Evolutionary conservation across 1,140 invertebrate species (phyloP), one percentile per base, ranked within the genome.

Genomic region (Pogonognathellus flavescens): DNA sequence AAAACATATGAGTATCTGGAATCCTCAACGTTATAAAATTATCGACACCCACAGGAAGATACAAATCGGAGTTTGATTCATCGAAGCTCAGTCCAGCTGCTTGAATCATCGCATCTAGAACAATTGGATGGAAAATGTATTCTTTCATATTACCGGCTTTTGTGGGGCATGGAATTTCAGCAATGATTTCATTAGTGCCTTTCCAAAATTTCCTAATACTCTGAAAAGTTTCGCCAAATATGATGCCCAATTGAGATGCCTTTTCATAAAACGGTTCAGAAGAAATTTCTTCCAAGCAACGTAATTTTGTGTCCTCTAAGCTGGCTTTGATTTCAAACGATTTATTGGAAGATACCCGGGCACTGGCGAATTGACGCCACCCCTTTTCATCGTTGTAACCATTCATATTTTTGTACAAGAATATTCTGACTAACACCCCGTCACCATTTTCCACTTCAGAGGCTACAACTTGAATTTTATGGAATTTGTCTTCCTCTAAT

Each of bases 121-220:
- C 25, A 72, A 85, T 50, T 10, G 86, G 86, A 83, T 87, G 86
- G 25, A 59, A 62, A 60, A 87, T 80, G 22, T 85, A 87, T 13
- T 72, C 57, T 57, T n/a, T 57, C n/a, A 13, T 57, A 14, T n/a
- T n/a, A 20, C 14, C 49, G 2, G 25, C 50, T 8, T 60, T 18
- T 59, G 9, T 1, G 4, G 59, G 81, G 9, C 2, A 60, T 10
- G 22, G 9, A 25, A 82, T 50, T 41, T 82, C 60, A 8, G 80
- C 70, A 3, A 85, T 18, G 22, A 81, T 53, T 72, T 81, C 85
- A 8, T 72, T 22, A 1, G 55, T 62, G 13, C 66, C 49, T 52
- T 31, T 83, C 86, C 80, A 87, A 25, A 66, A 53, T 60, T 80
- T 25, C 8, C 1, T 7, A 52, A 87, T 50, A 31, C 60, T 83